Percentiles rank a stretch among this genome's conserved stretches.
Evolutionary conservation across 2,797 vertebrate genomes (phyloP).

Genomic region (Tolypeutes matacus): DNA sequence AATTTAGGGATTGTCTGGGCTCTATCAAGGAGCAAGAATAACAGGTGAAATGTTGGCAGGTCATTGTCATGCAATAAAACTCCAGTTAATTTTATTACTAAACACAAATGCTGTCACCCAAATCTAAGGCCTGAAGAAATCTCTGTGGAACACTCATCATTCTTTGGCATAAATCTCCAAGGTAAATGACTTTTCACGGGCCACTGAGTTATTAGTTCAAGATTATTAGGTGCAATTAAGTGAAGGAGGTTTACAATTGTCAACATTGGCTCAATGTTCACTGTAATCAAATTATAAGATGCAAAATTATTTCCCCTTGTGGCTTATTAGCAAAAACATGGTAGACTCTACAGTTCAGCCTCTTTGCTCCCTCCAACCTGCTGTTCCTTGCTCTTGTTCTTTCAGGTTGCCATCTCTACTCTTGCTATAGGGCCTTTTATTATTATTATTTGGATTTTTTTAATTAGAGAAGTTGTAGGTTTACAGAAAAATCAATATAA

Average conservation of each 20-base stretch:
- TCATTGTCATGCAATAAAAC: not conserved
- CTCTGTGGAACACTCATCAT: not conserved
- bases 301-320: not conserved
- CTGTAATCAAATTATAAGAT: not conserved
- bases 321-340: not conserved
- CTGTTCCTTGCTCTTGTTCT: not conserved
- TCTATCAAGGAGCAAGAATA: not conserved
- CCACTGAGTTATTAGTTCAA: not conserved
- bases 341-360: not conserved
- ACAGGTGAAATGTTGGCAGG: not conserved
- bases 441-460: too few relatives aligned
- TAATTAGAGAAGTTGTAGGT: too few relatives aligned
- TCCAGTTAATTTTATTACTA: not conserved
- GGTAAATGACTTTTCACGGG: not conserved
- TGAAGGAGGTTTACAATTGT: not conserved
- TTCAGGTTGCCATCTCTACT: not conserved
- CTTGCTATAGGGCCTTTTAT: not conserved
- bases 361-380: not conserved
- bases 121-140: not conserved
- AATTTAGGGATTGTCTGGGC: not conserved
- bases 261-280: not conserved
- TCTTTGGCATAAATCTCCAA: constrained; percentile 5
- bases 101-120: not conserved
- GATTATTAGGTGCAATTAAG: not conserved
- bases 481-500: too few relatives aligned